A percentile compares a stretch with the other conserved stretches of the same genome.
These are phyloP conservation scores for Drosophila kurseongensis DNA, from an alignment of 1,140 invertebrate species.

Conservation along the genomic window DNA sequence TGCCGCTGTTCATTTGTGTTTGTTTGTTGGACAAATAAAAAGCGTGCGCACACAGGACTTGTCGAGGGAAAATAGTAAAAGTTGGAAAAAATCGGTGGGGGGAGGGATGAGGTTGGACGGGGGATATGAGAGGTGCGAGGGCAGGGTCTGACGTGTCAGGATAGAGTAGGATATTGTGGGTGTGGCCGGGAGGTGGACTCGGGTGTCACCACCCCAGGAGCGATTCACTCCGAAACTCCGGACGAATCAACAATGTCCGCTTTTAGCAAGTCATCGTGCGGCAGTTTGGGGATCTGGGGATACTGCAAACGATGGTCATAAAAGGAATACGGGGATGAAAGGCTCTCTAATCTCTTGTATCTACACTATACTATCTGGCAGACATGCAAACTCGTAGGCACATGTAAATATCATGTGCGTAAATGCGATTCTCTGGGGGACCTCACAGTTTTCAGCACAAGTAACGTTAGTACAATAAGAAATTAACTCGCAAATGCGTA, in stretches of 20 bases:
- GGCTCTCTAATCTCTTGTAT: slow-evolving; percentile 36
- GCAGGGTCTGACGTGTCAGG: slow-evolving; percentile 6
- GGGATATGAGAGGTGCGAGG: too few relatives aligned
- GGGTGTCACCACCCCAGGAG: slow-evolving; percentile 10
- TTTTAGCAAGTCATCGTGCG: slow-evolving; percentile 33
- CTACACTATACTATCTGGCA: neutral
- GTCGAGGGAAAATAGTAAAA: neutral
- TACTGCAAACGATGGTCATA: slow-evolving; percentile 16
- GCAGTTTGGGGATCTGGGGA: slow-evolving; percentile 37
- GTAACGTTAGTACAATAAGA: neutral
- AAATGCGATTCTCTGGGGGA: slow-evolving; percentile 6
- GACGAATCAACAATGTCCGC: slow-evolving; percentile 34
- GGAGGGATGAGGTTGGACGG: too few relatives aligned
- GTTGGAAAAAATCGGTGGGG: neutral
- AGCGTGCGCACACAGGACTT: slow-evolving; percentile 51
- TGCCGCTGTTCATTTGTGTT: slow-evolving; percentile 20
- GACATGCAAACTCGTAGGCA: slow-evolving; percentile 24
- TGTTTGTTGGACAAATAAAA: slow-evolving; percentile 48
- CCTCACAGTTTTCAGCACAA: neutral
- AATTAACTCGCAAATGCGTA: neutral
- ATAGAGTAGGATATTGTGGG: slow-evolving; percentile 9
- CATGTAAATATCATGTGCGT: neutral
- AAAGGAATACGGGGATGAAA: neutral
- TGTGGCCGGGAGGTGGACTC: slow-evolving; percentile 11
- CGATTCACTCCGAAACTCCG: slow-evolving; percentile 19